Evolutionary conservation across 1,140 invertebrate genomes (phyloP).

Genomic region (Hyles vespertilio): DNA sequence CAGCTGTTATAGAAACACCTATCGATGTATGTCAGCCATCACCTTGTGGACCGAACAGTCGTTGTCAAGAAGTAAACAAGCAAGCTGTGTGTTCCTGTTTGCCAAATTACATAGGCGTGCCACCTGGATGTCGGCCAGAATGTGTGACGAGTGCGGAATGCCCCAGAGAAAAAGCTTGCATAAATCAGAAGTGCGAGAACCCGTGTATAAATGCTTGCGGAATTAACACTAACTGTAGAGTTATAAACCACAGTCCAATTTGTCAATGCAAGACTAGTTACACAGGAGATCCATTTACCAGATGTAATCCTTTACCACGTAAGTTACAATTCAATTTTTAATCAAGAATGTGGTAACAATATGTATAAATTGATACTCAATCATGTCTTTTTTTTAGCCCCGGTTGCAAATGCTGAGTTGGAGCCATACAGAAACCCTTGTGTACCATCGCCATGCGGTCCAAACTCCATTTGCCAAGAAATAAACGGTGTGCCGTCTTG

Average conservation of each 20-base stretch:
- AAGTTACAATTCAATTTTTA: slow-evolving; percentile 43
- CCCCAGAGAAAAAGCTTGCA: slow-evolving; percentile 78
- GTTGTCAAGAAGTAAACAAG: slow-evolving; percentile 77
- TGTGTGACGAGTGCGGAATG: slow-evolving; percentile 82
- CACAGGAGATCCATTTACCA: slow-evolving; percentile 85
- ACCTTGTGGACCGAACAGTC: slow-evolving; percentile 82
- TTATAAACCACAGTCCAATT: slow-evolving; percentile 83
- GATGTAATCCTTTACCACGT: slow-evolving; percentile 78
- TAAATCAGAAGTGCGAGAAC: slow-evolving; percentile 80
- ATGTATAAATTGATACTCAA: slow-evolving; percentile 10
- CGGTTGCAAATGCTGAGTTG: slow-evolving; percentile 54
- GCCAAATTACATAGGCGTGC: slow-evolving; percentile 78
- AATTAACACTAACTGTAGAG: slow-evolving; percentile 79
- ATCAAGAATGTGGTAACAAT: background rate
- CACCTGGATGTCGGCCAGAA: slow-evolving; percentile 80
- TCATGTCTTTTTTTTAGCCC: slow-evolving; percentile 44
- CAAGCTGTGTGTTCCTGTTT: slow-evolving; percentile 80
- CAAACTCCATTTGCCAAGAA: slow-evolving; percentile 81
- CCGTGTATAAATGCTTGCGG: slow-evolving; percentile 82
- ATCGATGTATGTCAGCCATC: slow-evolving; percentile 78
- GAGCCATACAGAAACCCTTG: slow-evolving; percentile 82
- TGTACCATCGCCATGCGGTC: slow-evolving; percentile 84
- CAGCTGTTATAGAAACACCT: slow-evolving; percentile 51
- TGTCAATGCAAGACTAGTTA: slow-evolving; percentile 82
- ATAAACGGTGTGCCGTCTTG: slow-evolving; percentile 80